Evolutionary conservation across 2,888 invertebrate genomes (phyloP).

Genomic region (Rhagonycha lutea): DNA sequence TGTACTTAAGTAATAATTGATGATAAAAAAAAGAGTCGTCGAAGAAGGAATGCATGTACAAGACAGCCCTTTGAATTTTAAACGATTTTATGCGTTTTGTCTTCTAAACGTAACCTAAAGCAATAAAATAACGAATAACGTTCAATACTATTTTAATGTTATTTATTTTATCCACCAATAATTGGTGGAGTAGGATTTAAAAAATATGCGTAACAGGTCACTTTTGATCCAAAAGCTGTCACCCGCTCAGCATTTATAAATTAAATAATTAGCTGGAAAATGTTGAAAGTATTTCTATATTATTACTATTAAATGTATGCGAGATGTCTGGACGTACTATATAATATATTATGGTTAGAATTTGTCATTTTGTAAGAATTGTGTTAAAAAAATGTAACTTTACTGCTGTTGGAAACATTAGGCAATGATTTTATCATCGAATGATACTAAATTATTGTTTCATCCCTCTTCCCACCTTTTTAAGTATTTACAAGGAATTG

Average conservation of each 20-base stretch:
- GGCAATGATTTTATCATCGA: conserved; percentile 40
- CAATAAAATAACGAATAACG: conserved; percentile 56
- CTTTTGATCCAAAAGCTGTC: conserved; percentile 55
- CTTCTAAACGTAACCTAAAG: conserved; percentile 57
- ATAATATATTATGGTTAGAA: conserved; percentile 44
- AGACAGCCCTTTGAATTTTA: conserved; percentile 26
- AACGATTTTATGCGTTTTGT: conserved; percentile 44
- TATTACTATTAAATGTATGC: conserved; percentile 48
- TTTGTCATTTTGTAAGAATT: conserved; percentile 47
- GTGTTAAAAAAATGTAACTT: conserved; percentile 46
- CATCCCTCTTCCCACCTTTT: conserved; percentile 8
- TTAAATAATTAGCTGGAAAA: conserved; percentile 52
- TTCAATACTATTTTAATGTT: conserved; percentile 35
- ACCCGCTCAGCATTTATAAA: conserved; percentile 56
- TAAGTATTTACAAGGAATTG: conserved; percentile 31
- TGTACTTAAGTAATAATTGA: neutral
- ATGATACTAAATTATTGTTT: conserved; percentile 42
- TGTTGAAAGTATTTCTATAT: conserved; percentile 54
- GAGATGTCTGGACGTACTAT: conserved; percentile 48
- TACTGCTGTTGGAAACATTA: conserved; percentile 48
- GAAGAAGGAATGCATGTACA: conserved; percentile 10
- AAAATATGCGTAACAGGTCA: conserved; percentile 46
- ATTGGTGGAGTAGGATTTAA: conserved; percentile 18
- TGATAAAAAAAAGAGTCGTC: conserved; percentile 3
- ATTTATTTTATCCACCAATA: conserved; percentile 26